phyloP scores from a whole-genome alignment of 2,797 vertebrate species.

The Botia almorhae region DNA sequence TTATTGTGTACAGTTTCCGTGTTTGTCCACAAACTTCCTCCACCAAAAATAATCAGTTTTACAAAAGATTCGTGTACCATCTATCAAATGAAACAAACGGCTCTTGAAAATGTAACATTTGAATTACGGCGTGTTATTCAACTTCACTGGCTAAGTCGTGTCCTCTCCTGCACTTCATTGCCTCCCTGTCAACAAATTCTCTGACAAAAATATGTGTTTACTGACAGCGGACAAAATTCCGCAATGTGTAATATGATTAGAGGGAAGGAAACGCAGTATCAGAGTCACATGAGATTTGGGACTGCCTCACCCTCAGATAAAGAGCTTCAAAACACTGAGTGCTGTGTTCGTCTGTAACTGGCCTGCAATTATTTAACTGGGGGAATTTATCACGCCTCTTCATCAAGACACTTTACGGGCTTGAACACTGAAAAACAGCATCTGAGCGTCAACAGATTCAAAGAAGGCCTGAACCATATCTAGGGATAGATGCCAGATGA shows the following conservation, averaged over 20 bases:
- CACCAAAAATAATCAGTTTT: not conserved
- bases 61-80: not conserved
- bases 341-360: constrained; percentile 8
- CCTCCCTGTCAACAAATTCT: not conserved
- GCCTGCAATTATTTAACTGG: constrained; percentile 7
- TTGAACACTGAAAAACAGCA: constrained; percentile 1
- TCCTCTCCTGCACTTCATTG: not conserved
- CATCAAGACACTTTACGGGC: constrained; percentile 5
- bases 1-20: not conserved
- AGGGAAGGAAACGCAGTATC: constrained; percentile 65
- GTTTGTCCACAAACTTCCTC: not conserved
- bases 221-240: constrained; percentile 50
- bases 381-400: not conserved
- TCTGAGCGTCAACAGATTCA: not conserved
- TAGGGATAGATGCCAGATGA: not conserved
- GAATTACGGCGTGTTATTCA: not conserved
- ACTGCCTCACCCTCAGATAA: constrained; percentile 52
- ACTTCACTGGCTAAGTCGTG: not conserved
- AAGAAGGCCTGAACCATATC: not conserved
- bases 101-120: not conserved
- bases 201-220: constrained; percentile 2
- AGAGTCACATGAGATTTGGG: constrained; percentile 63
- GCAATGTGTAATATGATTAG: constrained; percentile 58
- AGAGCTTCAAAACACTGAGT: constrained; percentile 31
- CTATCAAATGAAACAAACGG: not conserved